Percentiles rank a stretch among this genome's conserved stretches.
These are phyloP conservation scores for Lathamus discolor DNA, from an alignment of 2,113 vertebrate genomes.

Conservation along the genomic window DNA sequence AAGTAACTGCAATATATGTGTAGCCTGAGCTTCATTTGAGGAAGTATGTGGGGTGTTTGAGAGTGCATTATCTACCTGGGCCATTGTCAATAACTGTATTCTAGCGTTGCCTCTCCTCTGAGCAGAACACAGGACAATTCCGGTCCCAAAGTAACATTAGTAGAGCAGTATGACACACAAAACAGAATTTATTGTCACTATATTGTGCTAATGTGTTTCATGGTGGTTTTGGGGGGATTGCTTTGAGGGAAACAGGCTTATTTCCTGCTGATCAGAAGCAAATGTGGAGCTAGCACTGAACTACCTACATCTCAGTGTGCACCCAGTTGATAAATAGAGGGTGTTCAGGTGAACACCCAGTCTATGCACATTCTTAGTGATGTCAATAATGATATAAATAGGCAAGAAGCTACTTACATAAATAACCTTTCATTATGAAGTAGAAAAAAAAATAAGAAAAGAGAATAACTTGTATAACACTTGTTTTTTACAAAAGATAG, in stretches of 20 bases:
- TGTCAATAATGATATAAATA: neutral
- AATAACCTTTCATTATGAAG: neutral
- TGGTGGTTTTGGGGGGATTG: neutral
- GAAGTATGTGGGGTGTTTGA: neutral
- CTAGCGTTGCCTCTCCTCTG: neutral
- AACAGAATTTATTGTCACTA: neutral
- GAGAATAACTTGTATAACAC: neutral
- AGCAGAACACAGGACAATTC: neutral
- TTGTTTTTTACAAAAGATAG: accelerated
- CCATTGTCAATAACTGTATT: neutral
- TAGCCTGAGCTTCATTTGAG: neutral
- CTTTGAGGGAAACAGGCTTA: neutral
- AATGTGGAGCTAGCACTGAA: neutral
- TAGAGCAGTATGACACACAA: neutral
- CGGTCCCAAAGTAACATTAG: neutral
- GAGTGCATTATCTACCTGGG: neutral
- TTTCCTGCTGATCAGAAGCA: neutral
- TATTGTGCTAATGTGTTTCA: neutral
- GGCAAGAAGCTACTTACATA: neutral
- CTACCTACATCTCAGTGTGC: neutral
- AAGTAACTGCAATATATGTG: accelerated
- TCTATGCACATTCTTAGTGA: neutral
- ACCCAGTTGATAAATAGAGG: neutral
- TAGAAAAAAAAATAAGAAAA: neutral
- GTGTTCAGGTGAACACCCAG: neutral